Evolutionary conservation across 2,888 invertebrate species (phyloP).

Genomic region (Pterostichus niger): DNA sequence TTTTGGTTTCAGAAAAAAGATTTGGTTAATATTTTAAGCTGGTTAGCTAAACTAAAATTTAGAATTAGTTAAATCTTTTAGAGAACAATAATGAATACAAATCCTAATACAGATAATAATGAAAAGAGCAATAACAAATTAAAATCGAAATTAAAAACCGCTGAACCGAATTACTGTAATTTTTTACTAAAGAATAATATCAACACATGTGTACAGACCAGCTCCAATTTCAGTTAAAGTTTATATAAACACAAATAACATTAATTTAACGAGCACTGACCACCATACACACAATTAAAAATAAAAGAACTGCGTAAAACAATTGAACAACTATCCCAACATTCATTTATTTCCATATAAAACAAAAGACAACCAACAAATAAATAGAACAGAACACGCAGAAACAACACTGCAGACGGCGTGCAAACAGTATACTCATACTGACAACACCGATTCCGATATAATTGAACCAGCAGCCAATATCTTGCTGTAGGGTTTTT

Average conservation of each 20-base stretch:
- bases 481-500: conserved; percentile 43
- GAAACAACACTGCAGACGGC: conserved; percentile 34
- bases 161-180: neutral
- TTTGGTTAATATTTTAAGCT: too few relatives aligned
- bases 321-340: conserved; percentile 50
- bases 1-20: too few relatives aligned
- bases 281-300: conserved; percentile 39
- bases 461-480: conserved; percentile 56
- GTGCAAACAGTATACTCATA: conserved; percentile 23
- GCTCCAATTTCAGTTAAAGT: conserved; percentile 3
- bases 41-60: too few relatives aligned
- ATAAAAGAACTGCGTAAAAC: conserved; percentile 44
- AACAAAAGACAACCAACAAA: conserved; percentile 38
- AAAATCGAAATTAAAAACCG: conserved; percentile 2
- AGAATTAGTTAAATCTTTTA: too few relatives aligned
- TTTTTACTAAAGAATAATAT: conserved; percentile 24
- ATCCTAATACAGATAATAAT: too few relatives aligned
- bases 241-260: conserved; percentile 40
- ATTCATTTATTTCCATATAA: conserved; percentile 53
- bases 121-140: neutral
- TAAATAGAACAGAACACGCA: conserved; percentile 19
- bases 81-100: too few relatives aligned
- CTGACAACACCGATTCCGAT: conserved; percentile 49
- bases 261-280: conserved; percentile 52
- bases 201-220: neutral